Base-by-base conservation (phyloP, 2,113 vertebrate species). In the Azemiops feae region DNA sequence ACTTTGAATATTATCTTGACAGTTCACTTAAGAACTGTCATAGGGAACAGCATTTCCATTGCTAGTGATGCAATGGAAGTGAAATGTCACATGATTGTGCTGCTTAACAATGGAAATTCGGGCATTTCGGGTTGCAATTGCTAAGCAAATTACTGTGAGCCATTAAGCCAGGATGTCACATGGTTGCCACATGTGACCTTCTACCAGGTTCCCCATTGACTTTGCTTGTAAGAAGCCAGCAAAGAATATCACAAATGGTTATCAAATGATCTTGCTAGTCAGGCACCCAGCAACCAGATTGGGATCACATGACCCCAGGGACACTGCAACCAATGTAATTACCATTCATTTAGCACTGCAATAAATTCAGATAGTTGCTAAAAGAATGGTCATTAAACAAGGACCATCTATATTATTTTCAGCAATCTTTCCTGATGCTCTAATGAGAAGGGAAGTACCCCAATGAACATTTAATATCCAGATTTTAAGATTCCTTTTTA, bases 391-490 rank as follows among this genome's bases (percentile, higher is more conserved):
- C n/a, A 74, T 74, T 34, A 74, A 74, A 74, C 14, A 74, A 74
- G n/a, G 14, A 74, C 16, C 69, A 74, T 4, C 50, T 54, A 27
- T 54, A 92, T 89, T 60, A 69, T 20, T 94, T 69, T 69, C 91
- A 87, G 45, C 18, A 90, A 52, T 57, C 30, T 69, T 30, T 94
- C n/a, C 45, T 89, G 22, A 27, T 93, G 52, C 69, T 92, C 92
- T 52, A 39, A 91, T 50, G 69, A 92, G 39, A 50, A 96, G 92
- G 47, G 52, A 96, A 92, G 81, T 92, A 87, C 92, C 94, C 69
- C 92, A 87, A n/a, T 90, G 85, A 34, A 57, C 39, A 95, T 95
- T 92, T 64, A 90, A 85, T 34, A 39, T 20, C 39, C 6, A 34
- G 7, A 96, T 53, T 55, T 87, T n/a, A 91, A 58, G 10, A 34